Percentiles rank a stretch among this genome's conserved stretches.
phyloP scores from a whole-genome alignment of 2,797 vertebrate species.

The Pempheris klunzingeri region DNA sequence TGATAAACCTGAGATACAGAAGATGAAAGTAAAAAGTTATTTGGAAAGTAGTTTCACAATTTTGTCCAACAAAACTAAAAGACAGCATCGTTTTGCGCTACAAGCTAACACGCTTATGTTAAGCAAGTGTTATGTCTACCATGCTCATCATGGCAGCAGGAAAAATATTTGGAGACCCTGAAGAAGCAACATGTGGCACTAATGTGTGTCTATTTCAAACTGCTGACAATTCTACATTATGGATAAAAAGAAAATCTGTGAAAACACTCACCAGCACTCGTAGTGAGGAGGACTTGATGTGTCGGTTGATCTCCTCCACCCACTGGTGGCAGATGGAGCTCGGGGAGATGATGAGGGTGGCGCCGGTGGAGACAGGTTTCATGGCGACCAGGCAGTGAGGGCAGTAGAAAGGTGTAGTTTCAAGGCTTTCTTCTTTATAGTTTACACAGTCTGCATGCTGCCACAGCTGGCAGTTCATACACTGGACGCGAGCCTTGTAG shows the following conservation, averaged over 20 bases:
- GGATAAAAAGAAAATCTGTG: background rate
- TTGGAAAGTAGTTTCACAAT: background rate
- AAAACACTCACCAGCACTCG: constrained; percentile 91
- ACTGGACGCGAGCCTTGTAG: constrained; percentile 95
- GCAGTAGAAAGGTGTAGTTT: constrained; percentile 95
- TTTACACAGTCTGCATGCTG: constrained; percentile 97
- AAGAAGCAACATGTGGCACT: background rate
- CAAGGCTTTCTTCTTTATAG: constrained; percentile 93
- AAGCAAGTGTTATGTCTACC: too few species aligned
- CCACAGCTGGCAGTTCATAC: constrained; percentile 96
- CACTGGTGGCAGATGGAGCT: constrained; percentile 99
- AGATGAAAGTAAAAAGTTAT: too few species aligned
- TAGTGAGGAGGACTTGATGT: constrained; percentile 93
- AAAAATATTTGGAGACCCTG: background rate
- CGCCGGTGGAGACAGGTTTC: constrained; percentile 94
- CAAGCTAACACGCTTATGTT: too few species aligned
- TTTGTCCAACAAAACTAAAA: too few species aligned
- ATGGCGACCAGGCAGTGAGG: constrained; percentile 99
- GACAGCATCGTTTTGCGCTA: too few species aligned
- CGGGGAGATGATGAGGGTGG: constrained; percentile 97
- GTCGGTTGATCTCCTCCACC: constrained; percentile 98
- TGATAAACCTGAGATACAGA: constrained; percentile 91
- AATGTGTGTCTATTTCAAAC: background rate
- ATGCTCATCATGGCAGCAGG: too few species aligned
- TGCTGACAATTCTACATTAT: background rate